phyloP scores from a whole-genome alignment of 2,113 vertebrate genomes.

The Mixornis gularis region DNA sequence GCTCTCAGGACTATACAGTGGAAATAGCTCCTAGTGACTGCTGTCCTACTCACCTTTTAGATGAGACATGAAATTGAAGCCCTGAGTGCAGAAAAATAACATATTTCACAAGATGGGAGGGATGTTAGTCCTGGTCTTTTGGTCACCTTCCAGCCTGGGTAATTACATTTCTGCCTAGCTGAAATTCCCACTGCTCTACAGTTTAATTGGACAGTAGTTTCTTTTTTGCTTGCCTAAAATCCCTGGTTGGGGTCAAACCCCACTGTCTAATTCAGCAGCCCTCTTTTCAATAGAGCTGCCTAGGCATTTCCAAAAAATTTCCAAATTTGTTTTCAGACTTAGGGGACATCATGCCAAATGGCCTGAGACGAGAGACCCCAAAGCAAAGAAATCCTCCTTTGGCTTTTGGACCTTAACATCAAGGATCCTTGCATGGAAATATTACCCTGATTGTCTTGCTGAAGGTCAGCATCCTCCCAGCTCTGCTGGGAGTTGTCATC shows the following conservation, averaged over 20 bases:
- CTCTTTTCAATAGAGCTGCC: background rate
- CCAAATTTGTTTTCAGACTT: background rate
- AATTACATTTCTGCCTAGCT: constrained; percentile 13
- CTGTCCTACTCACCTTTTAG: constrained; percentile 25
- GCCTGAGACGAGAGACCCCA: background rate
- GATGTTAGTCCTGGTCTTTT: background rate
- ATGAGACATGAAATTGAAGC: constrained; percentile 38
- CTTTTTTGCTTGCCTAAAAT: background rate
- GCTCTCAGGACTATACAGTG: background rate
- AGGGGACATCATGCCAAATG: background rate
- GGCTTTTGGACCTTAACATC: background rate
- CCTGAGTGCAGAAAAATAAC: background rate
- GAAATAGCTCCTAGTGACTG: background rate
- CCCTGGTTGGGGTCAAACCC: background rate
- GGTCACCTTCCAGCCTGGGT: background rate
- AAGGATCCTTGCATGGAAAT: background rate
- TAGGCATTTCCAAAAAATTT: background rate
- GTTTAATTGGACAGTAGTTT: background rate
- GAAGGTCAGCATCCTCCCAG: background rate
- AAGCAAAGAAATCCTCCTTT: background rate
- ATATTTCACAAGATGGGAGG: background rate
- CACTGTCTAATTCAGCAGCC: background rate
- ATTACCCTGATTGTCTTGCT: background rate
- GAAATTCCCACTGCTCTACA: background rate
- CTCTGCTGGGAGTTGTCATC: background rate